phyloP scores from a whole-genome alignment of 2,797 vertebrate genomes.

The Morus bassanus region DNA sequence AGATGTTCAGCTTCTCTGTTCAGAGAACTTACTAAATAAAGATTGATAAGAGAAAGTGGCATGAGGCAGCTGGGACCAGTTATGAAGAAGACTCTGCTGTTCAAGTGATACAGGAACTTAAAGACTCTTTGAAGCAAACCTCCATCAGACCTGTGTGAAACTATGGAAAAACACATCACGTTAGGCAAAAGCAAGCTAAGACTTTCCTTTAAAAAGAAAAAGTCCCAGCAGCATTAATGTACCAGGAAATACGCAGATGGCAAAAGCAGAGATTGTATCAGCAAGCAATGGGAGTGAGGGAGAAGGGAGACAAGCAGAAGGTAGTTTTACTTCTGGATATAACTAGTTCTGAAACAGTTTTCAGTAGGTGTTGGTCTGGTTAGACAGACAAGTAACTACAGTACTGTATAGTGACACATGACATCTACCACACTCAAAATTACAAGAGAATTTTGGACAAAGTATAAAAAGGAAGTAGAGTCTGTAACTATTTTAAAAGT shows the following conservation, averaged over 20 bases:
- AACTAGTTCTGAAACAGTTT: not conserved
- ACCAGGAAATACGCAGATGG: not conserved
- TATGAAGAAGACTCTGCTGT: not conserved
- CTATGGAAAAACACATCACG: not conserved
- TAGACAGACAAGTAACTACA: not conserved
- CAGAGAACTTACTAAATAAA: not conserved
- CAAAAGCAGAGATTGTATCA: not conserved
- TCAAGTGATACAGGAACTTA: not conserved
- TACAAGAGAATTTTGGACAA: not conserved
- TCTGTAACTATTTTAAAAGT: not conserved
- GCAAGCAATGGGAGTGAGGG: fast-evolving
- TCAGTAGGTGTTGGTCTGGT: not conserved
- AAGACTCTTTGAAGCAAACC: not conserved
- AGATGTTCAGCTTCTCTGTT: not conserved
- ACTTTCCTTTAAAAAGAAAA: not conserved
- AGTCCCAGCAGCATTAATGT: not conserved
- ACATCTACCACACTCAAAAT: not conserved
- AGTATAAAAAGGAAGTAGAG: not conserved
- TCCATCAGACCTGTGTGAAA: not conserved
- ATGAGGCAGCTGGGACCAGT: not conserved
- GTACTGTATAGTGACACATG: not conserved
- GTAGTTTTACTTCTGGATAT: not conserved
- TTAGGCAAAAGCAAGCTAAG: not conserved
- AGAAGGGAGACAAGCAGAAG: not conserved
- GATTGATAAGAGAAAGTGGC: not conserved